A percentile compares a stretch with the other conserved stretches of the same genome.
Evolutionary conservation across 2,888 invertebrate species (phyloP).

Genomic region (Caenorhabditis uteleia): DNA sequence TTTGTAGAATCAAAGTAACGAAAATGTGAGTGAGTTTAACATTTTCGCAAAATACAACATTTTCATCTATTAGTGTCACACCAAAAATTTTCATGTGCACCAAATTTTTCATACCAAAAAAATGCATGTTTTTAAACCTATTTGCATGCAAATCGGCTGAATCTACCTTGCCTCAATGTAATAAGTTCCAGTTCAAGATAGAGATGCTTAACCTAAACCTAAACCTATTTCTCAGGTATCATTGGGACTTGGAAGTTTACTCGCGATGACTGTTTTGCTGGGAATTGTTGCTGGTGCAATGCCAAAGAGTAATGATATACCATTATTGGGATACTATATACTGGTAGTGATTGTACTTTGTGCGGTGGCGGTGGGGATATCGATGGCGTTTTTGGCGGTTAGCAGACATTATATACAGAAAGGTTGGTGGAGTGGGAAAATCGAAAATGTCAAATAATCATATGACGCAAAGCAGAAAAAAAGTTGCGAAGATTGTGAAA

Average conservation of each 20-base stretch:
- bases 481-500: no score
- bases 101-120: no score
- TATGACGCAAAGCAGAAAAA: no score
- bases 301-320: conserved; percentile 65
- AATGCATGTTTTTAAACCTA: background rate
- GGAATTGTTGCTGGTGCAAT: conserved; percentile 66
- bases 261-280: conserved; percentile 62
- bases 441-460: background rate
- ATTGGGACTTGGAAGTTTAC: conserved; percentile 58
- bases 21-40: conserved; percentile 31
- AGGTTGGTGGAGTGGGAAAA: conserved; percentile 21
- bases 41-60: background rate
- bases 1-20: conserved; percentile 40
- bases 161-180: no score
- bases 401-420: conserved; percentile 57
- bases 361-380: conserved; percentile 61
- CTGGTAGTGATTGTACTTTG: conserved; percentile 62
- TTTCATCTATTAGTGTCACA: conserved; percentile 6
- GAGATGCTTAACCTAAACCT: no score
- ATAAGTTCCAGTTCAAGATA: no score
- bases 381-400: conserved; percentile 61
- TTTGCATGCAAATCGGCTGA: conserved; percentile 7
- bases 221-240: conserved; percentile 48
- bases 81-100: no score
- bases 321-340: conserved; percentile 62